Percentiles rank a stretch among this genome's conserved stretches.
Conservation (phyloP, 2,797 vertebrate genomes). For the Microctenopoma lineatum region DNA sequence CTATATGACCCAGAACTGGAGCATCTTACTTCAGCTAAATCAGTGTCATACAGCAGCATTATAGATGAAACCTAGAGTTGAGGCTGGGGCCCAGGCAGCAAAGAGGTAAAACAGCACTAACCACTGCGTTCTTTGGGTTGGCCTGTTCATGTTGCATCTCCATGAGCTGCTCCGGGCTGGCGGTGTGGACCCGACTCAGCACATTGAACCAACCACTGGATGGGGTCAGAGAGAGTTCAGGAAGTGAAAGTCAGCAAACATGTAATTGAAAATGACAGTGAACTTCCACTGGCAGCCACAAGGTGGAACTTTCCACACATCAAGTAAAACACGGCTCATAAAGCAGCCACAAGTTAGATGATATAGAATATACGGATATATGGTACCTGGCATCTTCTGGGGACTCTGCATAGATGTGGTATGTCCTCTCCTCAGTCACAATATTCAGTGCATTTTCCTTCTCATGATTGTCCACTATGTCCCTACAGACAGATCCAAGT, state of each 20-base stretch:
- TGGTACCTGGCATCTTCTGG: constrained; percentile 93
- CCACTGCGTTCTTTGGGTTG: constrained; percentile 90
- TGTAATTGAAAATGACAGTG: constrained; percentile 47
- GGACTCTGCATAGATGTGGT: constrained; percentile 93
- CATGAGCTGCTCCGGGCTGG: constrained; percentile 84
- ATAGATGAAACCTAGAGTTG: constrained; percentile 30
- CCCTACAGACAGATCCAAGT: constrained; percentile 72
- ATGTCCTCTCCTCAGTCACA: constrained; percentile 91
- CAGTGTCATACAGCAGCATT: constrained; percentile 41
- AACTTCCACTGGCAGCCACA: constrained; percentile 71
- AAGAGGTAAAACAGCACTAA: constrained; percentile 76
- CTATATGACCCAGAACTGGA: constrained; percentile 24
- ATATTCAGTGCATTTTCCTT: constrained; percentile 94
- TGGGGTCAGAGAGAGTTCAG: constrained; percentile 68
- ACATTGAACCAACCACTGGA: constrained; percentile 89
- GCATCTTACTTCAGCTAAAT: constrained; percentile 25
- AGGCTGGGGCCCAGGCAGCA: constrained; percentile 45
- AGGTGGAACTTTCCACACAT: constrained; percentile 70
- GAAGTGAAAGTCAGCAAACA: constrained; percentile 59
- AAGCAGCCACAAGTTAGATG: neutral
- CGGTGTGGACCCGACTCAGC: constrained; percentile 87
- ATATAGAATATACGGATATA: neutral
- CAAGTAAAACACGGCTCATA: constrained; percentile 18
- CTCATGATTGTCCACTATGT: constrained; percentile 94
- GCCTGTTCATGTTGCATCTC: constrained; percentile 89